These are phyloP conservation scores for Drosophila anomelani DNA, from an alignment of 2,888 invertebrate genomes.

Conservation along the genomic window DNA sequence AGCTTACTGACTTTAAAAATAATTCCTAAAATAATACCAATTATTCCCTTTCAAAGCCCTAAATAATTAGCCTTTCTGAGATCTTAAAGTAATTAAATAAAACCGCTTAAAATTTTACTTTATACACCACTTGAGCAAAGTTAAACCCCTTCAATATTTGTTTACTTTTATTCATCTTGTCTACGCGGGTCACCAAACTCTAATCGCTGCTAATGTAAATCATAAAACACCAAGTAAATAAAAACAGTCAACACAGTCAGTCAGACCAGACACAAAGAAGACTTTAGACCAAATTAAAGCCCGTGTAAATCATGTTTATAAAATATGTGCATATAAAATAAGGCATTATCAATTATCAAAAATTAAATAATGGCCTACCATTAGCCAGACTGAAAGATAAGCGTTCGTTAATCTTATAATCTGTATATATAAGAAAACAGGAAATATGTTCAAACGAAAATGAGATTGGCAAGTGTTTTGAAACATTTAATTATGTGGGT, in stretches of 20 bases:
- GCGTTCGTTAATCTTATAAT: background rate
- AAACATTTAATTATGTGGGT: conserved; percentile 12
- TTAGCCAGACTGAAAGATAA: background rate
- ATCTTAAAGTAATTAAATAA: background rate
- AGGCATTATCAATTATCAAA: background rate
- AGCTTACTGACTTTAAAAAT: background rate
- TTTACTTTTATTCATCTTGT: background rate
- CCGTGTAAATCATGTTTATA: background rate
- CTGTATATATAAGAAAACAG: background rate
- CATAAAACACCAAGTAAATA: background rate
- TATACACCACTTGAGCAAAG: background rate
- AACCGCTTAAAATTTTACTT: no score
- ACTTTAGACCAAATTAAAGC: background rate
- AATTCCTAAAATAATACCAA: background rate
- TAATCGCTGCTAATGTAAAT: background rate
- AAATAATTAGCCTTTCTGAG: no score
- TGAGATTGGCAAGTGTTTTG: background rate
- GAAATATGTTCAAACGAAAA: background rate
- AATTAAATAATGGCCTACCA: background rate
- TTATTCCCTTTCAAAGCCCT: no score
- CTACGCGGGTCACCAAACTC: conserved; percentile 1
- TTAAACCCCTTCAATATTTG: background rate
- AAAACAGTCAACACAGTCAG: conserved; percentile 3
- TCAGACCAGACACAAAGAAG: conserved; percentile 6
- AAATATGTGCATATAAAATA: conserved; percentile 11